A percentile compares a stretch with the other conserved stretches of the same genome.
Evolutionary conservation across 2,113 vertebrate genomes (phyloP).

Genomic region (Halichoeres trimaculatus): DNA sequence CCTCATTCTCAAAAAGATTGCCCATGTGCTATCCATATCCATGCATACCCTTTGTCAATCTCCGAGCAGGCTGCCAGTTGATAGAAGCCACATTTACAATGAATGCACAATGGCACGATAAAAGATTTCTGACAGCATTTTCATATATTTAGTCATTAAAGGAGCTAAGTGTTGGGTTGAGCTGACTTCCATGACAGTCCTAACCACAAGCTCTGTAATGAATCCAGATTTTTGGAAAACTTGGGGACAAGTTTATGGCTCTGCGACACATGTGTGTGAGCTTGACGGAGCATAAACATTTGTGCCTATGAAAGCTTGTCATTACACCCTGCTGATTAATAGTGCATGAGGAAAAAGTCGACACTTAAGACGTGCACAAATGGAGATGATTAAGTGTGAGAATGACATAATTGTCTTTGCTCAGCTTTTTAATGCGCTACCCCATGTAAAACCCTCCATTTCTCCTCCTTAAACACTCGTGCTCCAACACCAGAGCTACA

Average conservation of each 20-base stretch:
- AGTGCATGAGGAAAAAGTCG: slow-evolving; percentile 47
- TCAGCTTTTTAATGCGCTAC: slow-evolving; percentile 8
- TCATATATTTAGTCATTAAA: slow-evolving; percentile 58
- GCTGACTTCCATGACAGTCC: slow-evolving; percentile 57
- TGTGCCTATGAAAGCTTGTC: slow-evolving; percentile 60
- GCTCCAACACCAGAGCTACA: background rate
- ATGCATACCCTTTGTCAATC: background rate
- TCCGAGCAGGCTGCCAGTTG: slow-evolving; percentile 25
- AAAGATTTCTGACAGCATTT: slow-evolving; percentile 45
- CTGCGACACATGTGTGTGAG: slow-evolving; percentile 53
- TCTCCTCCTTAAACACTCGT: slow-evolving; percentile 1
- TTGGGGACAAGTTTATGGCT: slow-evolving; percentile 42
- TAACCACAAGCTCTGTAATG: slow-evolving; percentile 47
- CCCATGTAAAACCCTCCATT: background rate
- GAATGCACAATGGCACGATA: slow-evolving; percentile 21
- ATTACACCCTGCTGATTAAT: slow-evolving; percentile 65
- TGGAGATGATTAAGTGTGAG: slow-evolving; percentile 40
- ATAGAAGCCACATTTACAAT: slow-evolving; percentile 44
- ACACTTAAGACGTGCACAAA: slow-evolving; percentile 41
- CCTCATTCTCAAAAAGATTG: background rate
- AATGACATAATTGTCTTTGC: slow-evolving; percentile 15
- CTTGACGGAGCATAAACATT: slow-evolving; percentile 58
- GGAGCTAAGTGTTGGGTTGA: slow-evolving; percentile 54
- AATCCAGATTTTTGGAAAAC: slow-evolving; percentile 45
- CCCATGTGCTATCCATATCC: slow-evolving; percentile 11